A percentile compares a stretch with the other conserved stretches of the same genome.
Conservation (phyloP, 2,888 invertebrate species). For the Caenorhabditis becei region DNA sequence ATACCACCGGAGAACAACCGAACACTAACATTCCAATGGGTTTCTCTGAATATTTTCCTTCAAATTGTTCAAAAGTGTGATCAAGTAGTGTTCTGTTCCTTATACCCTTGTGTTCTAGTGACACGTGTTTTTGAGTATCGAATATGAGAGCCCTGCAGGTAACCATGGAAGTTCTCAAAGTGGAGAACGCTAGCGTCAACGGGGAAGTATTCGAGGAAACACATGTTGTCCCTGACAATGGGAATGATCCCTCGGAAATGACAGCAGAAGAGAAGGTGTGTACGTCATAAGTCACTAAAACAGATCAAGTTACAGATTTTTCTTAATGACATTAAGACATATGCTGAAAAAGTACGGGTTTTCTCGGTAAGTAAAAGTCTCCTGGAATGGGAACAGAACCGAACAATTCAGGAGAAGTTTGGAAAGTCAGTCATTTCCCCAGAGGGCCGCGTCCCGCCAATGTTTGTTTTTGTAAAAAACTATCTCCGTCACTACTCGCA, state of each 20-base stretch:
- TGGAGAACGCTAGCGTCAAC: not conserved
- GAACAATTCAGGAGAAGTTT: slow-evolving; percentile 20
- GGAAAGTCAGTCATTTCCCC: not conserved
- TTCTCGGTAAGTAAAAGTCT: slow-evolving; percentile 1
- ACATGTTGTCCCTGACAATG: too few species aligned
- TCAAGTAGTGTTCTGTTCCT: too few species aligned
- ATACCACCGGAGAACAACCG: too few species aligned
- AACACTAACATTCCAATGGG: too few species aligned
- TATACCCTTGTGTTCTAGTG: too few species aligned
- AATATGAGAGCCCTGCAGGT: too few species aligned
- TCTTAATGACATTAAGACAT: not conserved
- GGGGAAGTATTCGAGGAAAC: too few species aligned
- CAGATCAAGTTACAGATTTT: not conserved
- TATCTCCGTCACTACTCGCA: slow-evolving; percentile 28
- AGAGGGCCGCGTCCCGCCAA: not conserved
- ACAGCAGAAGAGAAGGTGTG: not conserved
- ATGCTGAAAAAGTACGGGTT: not conserved
- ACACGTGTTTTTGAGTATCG: too few species aligned
- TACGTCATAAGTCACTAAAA: not conserved
- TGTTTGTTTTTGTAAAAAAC: slow-evolving; percentile 24
- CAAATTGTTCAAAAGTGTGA: too few species aligned
- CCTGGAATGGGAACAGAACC: too few species aligned
- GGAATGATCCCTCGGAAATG: not conserved
- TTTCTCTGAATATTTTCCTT: too few species aligned
- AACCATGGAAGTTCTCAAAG: too few species aligned